These are phyloP conservation scores for Jordanella pulchra DNA, from an alignment of 2,797 vertebrate genomes.

Conservation along the genomic window DNA sequence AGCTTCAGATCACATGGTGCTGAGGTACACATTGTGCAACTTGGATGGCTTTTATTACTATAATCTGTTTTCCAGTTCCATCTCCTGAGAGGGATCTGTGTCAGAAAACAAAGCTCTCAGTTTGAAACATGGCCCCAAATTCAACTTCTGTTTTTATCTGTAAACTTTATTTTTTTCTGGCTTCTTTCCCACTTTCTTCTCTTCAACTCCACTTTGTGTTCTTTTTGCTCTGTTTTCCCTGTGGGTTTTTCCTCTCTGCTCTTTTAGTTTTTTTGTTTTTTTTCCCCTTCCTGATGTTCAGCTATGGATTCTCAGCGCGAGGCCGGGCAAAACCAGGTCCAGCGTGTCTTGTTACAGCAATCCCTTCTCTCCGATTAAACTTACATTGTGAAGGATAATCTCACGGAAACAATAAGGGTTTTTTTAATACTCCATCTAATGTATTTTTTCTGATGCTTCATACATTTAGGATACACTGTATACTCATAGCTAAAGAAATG, in stretches of 20 bases:
- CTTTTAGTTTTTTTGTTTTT: constrained; percentile 19
- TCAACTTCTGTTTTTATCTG: constrained; percentile 53
- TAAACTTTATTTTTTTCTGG: constrained; percentile 24
- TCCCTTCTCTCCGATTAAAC: constrained; percentile 65
- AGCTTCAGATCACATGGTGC: constrained; percentile 43
- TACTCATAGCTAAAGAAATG: background rate
- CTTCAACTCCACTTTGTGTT: constrained; percentile 26
- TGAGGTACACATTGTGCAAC: constrained; percentile 59
- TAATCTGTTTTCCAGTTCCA: constrained; percentile 72
- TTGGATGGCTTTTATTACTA: constrained; percentile 55
- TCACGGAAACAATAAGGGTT: constrained; percentile 69
- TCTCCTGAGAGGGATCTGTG: constrained; percentile 73
- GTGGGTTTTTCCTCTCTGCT: constrained; percentile 33
- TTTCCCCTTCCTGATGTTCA: constrained; percentile 23
- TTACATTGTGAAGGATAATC: constrained; percentile 72
- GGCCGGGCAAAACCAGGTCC: constrained; percentile 53
- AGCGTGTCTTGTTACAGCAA: constrained; percentile 75
- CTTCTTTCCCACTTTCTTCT: constrained; percentile 38
- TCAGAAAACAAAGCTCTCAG: constrained; percentile 72
- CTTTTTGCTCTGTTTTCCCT: constrained; percentile 26
- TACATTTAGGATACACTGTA: constrained; percentile 10
- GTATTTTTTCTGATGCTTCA: constrained; percentile 46
- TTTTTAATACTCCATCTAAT: constrained; percentile 45
- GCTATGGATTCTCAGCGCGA: constrained; percentile 53
- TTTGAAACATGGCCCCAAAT: constrained; percentile 64